Percentiles rank a stretch among this genome's conserved stretches.
Evolutionary conservation across 2,888 invertebrate genomes (phyloP).

Genomic region (Hydrotaea cyrtoneurina): DNA sequence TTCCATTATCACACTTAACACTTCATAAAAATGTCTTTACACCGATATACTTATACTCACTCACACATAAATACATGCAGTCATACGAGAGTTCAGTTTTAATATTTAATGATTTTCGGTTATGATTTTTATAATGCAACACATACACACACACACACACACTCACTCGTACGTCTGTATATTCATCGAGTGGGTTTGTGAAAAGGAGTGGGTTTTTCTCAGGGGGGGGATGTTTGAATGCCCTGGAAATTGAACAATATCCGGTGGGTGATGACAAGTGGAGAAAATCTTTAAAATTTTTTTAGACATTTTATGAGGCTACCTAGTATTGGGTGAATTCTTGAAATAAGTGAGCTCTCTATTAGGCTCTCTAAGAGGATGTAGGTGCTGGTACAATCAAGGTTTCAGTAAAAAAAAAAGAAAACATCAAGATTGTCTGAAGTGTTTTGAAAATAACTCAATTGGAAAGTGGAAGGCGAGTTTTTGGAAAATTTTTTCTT

Average conservation of each 20-base stretch:
- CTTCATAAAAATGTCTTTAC: conserved; percentile 51
- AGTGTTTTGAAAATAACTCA: no score
- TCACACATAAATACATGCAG: no score
- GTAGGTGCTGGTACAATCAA: neutral
- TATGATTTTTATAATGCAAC: conserved; percentile 28
- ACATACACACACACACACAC: neutral
- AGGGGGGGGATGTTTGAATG: neutral
- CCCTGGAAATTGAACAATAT: conserved; percentile 16
- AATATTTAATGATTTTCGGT: conserved; percentile 38
- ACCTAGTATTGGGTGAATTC: neutral
- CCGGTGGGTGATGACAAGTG: conserved; percentile 5
- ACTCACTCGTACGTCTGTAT: no score
- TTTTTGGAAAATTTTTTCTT: no score
- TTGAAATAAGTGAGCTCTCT: neutral
- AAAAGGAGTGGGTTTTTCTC: neutral
- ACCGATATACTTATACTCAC: neutral
- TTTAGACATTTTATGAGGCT: neutral
- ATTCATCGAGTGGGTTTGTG: neutral
- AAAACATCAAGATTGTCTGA: no score
- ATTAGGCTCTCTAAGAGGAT: neutral
- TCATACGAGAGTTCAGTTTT: conserved; percentile 21
- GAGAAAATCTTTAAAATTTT: neutral
- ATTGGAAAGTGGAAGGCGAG: no score
- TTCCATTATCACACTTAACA: conserved; percentile 53
- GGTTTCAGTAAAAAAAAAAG: neutral